Evolutionary conservation across 2,113 vertebrate species (phyloP).

Genomic region (Tricholaema leucomelas): DNA sequence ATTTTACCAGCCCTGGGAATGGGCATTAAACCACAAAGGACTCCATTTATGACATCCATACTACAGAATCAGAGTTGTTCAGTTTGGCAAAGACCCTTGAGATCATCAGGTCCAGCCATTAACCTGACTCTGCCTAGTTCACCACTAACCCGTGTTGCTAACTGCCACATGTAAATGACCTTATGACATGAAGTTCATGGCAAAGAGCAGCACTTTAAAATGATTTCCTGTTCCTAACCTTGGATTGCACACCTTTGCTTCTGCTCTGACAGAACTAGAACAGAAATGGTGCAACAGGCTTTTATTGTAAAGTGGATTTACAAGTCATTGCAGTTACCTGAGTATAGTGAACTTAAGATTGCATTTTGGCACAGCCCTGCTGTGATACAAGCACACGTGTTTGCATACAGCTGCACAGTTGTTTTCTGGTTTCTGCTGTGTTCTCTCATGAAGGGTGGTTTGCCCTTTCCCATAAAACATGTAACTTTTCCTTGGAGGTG

Average conservation of each 20-base stretch:
- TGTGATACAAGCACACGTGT: fast-evolving
- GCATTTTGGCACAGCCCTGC: not conserved
- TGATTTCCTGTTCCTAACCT: fast-evolving
- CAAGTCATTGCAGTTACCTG: not conserved
- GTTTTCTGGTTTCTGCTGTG: fast-evolving
- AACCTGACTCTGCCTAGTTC: no score
- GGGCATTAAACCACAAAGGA: not conserved
- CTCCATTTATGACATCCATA: not conserved
- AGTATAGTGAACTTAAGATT: not conserved
- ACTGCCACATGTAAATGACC: no score
- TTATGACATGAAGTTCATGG: not conserved
- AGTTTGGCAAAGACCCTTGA: no score
- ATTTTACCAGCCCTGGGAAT: not conserved
- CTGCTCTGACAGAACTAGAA: not conserved
- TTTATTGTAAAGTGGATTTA: not conserved
- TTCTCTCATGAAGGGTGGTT: not conserved
- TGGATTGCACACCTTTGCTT: not conserved
- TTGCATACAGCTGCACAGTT: not conserved
- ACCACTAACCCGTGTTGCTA: no score
- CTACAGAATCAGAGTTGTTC: no score
- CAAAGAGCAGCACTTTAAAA: not conserved
- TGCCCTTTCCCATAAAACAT: not conserved
- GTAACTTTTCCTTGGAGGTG: not conserved
- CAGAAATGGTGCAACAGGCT: not conserved
- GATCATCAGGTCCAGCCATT: no score